Evolutionary conservation across 2,113 vertebrate genomes (phyloP).

Genomic region (Brienomyrus brachyistius): DNA sequence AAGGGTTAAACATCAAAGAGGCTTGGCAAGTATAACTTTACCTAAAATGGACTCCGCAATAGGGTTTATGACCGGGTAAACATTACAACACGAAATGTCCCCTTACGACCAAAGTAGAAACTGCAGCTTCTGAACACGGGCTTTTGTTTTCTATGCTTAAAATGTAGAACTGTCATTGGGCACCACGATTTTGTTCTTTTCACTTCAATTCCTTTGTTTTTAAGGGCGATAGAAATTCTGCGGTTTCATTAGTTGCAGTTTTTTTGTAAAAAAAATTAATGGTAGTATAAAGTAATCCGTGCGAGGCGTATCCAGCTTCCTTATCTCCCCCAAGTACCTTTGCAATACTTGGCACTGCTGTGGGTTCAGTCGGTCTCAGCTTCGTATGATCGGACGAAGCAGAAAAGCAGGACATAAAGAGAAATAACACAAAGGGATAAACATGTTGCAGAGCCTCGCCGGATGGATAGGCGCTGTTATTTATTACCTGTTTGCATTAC

Average conservation of each 20-base stretch:
- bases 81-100: background rate
- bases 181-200: background rate
- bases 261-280: background rate
- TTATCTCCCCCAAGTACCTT: background rate
- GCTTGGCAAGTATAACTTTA: too few species aligned
- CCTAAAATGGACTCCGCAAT: background rate
- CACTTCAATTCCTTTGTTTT: background rate
- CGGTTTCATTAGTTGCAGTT: background rate
- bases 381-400: background rate
- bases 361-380: background rate
- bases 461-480: background rate
- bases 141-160: background rate
- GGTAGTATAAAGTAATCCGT: background rate
- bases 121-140: background rate
- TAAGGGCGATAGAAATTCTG: background rate
- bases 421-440: background rate
- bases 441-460: background rate
- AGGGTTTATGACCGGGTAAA: background rate
- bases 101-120: background rate
- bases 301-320: background rate
- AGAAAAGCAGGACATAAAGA: background rate
- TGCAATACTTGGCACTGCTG: background rate
- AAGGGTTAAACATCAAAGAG: too few species aligned
- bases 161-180: background rate
- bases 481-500: background rate